A percentile compares a stretch with the other conserved stretches of the same genome.
Evolutionary conservation across 2,797 vertebrate genomes (phyloP).

Genomic region (Gadopsis marmoratus): DNA sequence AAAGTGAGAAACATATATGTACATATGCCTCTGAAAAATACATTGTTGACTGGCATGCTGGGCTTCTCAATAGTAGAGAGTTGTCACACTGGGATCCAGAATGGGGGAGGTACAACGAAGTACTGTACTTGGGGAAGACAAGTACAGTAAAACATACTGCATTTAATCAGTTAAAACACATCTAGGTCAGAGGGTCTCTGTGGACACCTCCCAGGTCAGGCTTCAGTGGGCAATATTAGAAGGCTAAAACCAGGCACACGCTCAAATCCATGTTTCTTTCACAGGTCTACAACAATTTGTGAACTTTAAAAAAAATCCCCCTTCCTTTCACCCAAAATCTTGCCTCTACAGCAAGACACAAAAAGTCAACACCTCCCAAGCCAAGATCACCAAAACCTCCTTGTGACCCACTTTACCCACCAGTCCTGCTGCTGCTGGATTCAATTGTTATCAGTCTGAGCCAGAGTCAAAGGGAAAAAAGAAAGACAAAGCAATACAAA

Average conservation of each 20-base stretch:
- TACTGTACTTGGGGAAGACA: no score
- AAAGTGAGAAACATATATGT: constrained; percentile 22
- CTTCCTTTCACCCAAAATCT: constrained; percentile 8
- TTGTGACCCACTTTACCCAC: constrained; percentile 74
- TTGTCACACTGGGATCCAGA: constrained; percentile 1
- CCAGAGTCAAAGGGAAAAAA: constrained; percentile 35
- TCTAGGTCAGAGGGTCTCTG: background rate
- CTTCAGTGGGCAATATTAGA: constrained; percentile 5
- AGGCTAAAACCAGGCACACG: constrained; percentile 2
- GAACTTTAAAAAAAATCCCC: constrained; percentile 27
- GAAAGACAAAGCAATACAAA: constrained; percentile 59
- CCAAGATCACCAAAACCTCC: constrained; percentile 63
- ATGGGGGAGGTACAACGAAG: background rate
- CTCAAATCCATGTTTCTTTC: constrained; percentile 6
- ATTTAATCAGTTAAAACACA: background rate
- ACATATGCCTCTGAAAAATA: background rate
- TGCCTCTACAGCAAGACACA: constrained; percentile 26
- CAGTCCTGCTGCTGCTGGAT: constrained; percentile 49
- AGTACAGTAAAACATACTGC: background rate
- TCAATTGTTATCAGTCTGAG: constrained; percentile 60
- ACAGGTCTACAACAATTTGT: background rate
- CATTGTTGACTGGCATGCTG: background rate
- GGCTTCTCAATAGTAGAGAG: background rate
- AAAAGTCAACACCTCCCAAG: constrained; percentile 49
- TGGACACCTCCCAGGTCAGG: background rate